A percentile compares a stretch with the other conserved stretches of the same genome.
Conservation (phyloP, 2,797 vertebrate species). For the Sebastes nivosus region DNA sequence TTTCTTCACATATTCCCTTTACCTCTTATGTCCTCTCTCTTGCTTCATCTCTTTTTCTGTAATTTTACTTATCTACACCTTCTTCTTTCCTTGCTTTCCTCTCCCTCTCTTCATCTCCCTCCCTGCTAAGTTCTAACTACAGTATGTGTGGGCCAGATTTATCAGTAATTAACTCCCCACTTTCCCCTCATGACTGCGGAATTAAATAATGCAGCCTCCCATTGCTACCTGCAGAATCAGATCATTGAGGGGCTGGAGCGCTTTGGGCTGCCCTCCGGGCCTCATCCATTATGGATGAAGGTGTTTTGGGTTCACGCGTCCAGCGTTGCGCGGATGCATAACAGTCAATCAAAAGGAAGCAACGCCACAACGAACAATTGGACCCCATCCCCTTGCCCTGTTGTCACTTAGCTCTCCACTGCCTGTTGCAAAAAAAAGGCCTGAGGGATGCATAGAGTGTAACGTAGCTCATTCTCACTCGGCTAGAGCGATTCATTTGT, state of each 20-base stretch:
- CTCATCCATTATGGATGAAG: constrained; percentile 74
- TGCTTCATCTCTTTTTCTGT: constrained; percentile 9
- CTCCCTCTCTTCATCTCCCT: constrained; percentile 5
- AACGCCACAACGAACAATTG: neutral
- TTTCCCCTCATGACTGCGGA: constrained; percentile 33
- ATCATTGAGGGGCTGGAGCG: constrained; percentile 49
- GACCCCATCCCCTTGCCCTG: neutral
- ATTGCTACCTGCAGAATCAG: constrained; percentile 59
- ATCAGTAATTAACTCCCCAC: constrained; percentile 68
- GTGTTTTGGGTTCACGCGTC: constrained; percentile 51
- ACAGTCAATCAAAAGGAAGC: constrained; percentile 56
- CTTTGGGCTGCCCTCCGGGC: constrained; percentile 61
- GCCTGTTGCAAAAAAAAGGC: constrained; percentile 4
- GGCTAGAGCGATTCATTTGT: constrained; percentile 57
- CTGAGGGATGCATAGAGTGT: constrained; percentile 18
- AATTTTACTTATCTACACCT: constrained; percentile 21
- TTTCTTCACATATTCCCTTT: neutral
- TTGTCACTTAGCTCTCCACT: constrained; percentile 25
- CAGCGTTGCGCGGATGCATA: constrained; percentile 21
- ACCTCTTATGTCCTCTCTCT: neutral
- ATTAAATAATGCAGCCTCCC: constrained; percentile 65
- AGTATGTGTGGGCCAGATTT: constrained; percentile 32
- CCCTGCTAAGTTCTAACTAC: constrained; percentile 2
- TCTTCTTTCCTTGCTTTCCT: neutral
- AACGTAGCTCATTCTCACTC: constrained; percentile 58